Evolutionary conservation across 2,797 vertebrate species (phyloP).

Genomic region (Myripristis murdjan): DNA sequence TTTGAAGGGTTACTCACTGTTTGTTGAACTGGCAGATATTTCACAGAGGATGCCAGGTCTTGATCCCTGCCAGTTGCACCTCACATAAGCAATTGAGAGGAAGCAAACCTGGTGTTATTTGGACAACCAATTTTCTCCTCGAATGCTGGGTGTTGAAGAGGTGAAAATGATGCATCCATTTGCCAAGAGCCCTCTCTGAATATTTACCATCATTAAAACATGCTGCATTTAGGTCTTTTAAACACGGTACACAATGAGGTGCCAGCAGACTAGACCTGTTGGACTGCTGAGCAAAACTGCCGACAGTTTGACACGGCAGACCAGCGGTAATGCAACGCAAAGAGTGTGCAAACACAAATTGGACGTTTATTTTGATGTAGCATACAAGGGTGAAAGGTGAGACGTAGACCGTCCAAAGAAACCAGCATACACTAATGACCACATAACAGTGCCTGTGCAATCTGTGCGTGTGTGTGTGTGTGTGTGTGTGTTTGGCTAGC

Average conservation of each 20-base stretch:
- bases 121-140: constrained; percentile 30
- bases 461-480: no score
- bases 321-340: no score
- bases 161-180: constrained; percentile 47
- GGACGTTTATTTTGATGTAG: no score
- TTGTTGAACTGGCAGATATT: neutral
- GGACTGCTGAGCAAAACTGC: neutral
- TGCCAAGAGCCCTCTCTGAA: constrained; percentile 53
- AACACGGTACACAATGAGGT: neutral
- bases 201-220: constrained; percentile 57
- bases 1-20: neutral
- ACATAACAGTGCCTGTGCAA: no score
- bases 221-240: constrained; percentile 25
- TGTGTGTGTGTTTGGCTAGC: no score
- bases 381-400: no score
- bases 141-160: constrained; percentile 45
- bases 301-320: no score
- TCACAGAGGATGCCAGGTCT: no score
- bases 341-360: no score
- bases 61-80: no score
- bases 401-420: no score
- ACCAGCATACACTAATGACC: no score
- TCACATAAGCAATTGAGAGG: neutral
- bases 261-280: constrained; percentile 17
- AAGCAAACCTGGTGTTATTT: constrained; percentile 35